phyloP scores from a whole-genome alignment of 2,113 vertebrate genomes.

The Periophthalmus modestus region DNA sequence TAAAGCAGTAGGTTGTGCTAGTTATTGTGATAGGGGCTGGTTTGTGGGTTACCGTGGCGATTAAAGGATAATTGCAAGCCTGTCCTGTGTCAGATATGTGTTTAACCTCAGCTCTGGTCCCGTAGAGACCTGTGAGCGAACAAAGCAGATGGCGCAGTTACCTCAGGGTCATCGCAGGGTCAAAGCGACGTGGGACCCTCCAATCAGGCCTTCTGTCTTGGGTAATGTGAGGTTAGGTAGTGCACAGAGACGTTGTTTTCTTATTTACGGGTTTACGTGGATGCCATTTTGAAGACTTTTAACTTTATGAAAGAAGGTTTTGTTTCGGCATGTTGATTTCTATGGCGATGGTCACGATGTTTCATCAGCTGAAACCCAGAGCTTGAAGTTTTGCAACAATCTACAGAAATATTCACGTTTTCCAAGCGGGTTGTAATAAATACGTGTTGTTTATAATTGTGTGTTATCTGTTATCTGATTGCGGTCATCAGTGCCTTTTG shows the following conservation, averaged over 20 bases:
- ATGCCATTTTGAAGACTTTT: not conserved
- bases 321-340: no score
- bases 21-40: not conserved
- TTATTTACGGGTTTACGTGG: not conserved
- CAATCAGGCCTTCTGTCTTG: constrained; percentile 33
- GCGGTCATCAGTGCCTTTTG: no score
- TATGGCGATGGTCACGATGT: no score
- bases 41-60: constrained; percentile 6
- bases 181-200: constrained; percentile 25
- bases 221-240: not conserved
- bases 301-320: no score
- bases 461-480: no score
- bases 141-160: constrained; percentile 64
- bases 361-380: no score
- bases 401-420: no score
- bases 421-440: no score
- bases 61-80: constrained; percentile 45
- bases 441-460: no score
- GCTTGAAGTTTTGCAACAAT: no score
- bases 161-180: constrained; percentile 45
- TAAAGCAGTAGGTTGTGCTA: not conserved
- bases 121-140: constrained; percentile 55
- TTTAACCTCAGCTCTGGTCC: constrained; percentile 62
- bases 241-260: not conserved
- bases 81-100: constrained; percentile 60